Conservation (phyloP, 2,113 vertebrate genomes). For the Leucosticte australis region DNA sequence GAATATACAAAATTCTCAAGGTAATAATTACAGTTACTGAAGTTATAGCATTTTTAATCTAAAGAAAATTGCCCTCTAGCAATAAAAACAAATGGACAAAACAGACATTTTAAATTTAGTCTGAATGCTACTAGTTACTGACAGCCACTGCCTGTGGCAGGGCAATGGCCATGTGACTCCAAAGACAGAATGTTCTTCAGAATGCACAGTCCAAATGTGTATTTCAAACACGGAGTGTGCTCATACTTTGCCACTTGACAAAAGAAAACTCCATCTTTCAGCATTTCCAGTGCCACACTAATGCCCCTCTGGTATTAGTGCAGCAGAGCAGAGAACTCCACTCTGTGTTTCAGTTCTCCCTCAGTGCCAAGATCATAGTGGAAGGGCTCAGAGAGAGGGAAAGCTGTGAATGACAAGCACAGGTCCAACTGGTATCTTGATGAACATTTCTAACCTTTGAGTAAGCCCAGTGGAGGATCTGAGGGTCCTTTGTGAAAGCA, state of each 20-base stretch:
- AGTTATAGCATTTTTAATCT: neutral
- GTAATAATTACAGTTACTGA: neutral
- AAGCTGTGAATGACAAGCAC: neutral
- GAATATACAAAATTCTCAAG: neutral
- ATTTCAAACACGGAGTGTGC: neutral
- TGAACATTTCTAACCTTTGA: neutral
- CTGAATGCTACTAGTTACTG: neutral
- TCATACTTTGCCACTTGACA: neutral
- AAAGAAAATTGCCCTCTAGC: neutral
- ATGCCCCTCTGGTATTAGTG: neutral
- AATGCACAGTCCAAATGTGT: fast-evolving
- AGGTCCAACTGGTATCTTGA: neutral
- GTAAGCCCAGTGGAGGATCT: neutral
- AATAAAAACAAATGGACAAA: neutral
- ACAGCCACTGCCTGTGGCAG: neutral
- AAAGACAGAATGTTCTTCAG: neutral
- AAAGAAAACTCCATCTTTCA: neutral
- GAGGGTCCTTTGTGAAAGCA: neutral
- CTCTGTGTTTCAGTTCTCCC: neutral
- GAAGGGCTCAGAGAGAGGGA: neutral
- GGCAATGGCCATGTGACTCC: neutral
- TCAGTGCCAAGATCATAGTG: fast-evolving
- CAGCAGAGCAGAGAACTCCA: neutral
- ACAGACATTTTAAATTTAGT: neutral
- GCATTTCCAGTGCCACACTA: neutral